These are phyloP conservation scores for Leptobrachium ailaonicum DNA, from an alignment of 2,113 vertebrate genomes.

Conservation along the genomic window DNA sequence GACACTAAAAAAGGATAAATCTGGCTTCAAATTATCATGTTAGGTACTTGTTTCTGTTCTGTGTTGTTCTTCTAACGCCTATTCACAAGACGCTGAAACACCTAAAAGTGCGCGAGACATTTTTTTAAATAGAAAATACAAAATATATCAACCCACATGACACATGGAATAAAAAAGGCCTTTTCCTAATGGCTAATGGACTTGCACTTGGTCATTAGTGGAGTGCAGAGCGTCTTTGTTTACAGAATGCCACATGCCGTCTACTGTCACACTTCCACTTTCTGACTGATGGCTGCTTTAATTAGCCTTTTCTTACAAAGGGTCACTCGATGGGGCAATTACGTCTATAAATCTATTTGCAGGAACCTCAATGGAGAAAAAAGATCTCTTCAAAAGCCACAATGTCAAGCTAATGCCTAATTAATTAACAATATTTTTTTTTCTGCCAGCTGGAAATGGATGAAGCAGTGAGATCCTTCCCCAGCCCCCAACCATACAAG, in stretches of 20 bases:
- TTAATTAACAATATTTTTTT: slow-evolving; percentile 83
- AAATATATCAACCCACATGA: no score
- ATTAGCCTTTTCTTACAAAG: slow-evolving; percentile 70
- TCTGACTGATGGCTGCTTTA: slow-evolving; percentile 79
- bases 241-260: slow-evolving; percentile 53
- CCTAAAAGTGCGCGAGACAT: no score
- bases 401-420: slow-evolving; percentile 71
- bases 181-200: slow-evolving; percentile 35
- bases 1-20: neutral
- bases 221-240: slow-evolving; percentile 15
- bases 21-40: neutral
- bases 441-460: slow-evolving; percentile 68
- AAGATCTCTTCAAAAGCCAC: slow-evolving; percentile 64
- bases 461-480: slow-evolving; percentile 59
- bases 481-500: slow-evolving; percentile 51
- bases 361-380: slow-evolving; percentile 56
- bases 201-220: slow-evolving; percentile 32
- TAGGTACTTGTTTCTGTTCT: no score
- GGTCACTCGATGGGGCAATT: slow-evolving; percentile 71
- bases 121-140: no score
- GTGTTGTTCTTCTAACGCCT: no score
- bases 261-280: slow-evolving; percentile 61
- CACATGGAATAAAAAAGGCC: neutral
- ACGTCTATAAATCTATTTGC: slow-evolving; percentile 71
- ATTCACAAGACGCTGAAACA: no score